phyloP scores from a whole-genome alignment of 2,113 vertebrate species.

The Hydrochoerus hydrochaeris region DNA sequence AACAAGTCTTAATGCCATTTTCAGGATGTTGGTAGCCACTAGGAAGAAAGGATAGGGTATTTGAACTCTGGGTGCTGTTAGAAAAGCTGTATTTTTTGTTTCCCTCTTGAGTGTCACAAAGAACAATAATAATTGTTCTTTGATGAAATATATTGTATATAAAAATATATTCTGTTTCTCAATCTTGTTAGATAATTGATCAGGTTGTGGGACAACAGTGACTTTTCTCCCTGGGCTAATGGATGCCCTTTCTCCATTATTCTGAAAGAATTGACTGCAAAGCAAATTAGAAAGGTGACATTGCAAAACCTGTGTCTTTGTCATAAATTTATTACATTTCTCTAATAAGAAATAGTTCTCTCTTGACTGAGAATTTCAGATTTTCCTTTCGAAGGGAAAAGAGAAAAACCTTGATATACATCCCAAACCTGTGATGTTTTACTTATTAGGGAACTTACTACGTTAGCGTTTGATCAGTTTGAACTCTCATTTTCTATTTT shows the following conservation, averaged over 20 bases:
- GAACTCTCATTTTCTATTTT: constrained; percentile 25
- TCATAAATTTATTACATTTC: constrained; percentile 70
- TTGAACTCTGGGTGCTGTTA: not conserved
- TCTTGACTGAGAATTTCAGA: constrained; percentile 53
- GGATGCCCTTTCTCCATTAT: not conserved
- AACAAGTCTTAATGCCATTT: constrained; percentile 18
- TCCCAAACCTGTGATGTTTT: constrained; percentile 35
- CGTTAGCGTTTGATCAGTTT: constrained; percentile 25
- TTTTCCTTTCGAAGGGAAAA: constrained; percentile 10
- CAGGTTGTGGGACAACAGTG: constrained; percentile 5
- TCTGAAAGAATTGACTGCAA: constrained; percentile 60
- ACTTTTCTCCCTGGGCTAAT: constrained; percentile 8
- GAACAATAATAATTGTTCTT: constrained; percentile 13
- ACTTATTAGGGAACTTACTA: constrained; percentile 44
- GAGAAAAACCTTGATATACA: not conserved
- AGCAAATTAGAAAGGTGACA: constrained; percentile 58
- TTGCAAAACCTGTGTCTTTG: constrained; percentile 11
- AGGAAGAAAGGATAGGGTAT: not conserved
- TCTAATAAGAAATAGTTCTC: constrained; percentile 48
- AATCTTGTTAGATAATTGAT: constrained; percentile 69
- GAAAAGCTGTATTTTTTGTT: not conserved
- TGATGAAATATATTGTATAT: constrained; percentile 29
- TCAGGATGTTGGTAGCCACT: not conserved
- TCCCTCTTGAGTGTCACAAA: not conserved
- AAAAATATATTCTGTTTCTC: constrained; percentile 59